Base-by-base conservation (phyloP, 1,140 invertebrate species). In the Hylaeus volcanicus region DNA sequence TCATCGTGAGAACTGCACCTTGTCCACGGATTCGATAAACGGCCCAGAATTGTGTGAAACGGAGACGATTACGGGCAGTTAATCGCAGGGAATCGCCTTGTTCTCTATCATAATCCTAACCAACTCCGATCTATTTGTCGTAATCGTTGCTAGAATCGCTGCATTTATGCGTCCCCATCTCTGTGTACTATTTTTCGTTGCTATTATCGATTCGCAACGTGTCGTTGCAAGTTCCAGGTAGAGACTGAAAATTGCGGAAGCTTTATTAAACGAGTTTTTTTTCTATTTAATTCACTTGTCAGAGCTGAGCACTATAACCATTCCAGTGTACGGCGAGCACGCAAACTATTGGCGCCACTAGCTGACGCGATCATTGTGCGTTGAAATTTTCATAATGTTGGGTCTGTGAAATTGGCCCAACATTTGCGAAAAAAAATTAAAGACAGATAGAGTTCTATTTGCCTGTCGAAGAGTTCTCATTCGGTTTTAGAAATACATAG, bases 1-100 rank as follows among this genome's bases (percentile, higher is more conserved):
- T 66, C 78, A 71, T 77, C 84, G 85, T 89, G 88, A 90, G 87
- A 89, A 89, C 73, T 39, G 68, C 72, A 45, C 37, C 41, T 53
- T 48, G 39, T 60, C 11, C 64, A 39, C 2, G 37, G 39, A 11
- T 71, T 64, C 61, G 39, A 55, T 65, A 72, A 76, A 76, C 74
- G 63, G 66, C 9, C 15, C 48, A 43, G 58, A 83, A 72, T 63
- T 61, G 77, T 65, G 73, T 84, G 83, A 72, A 85, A 65, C 51
- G 77, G 58, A 74, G 41, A 64, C 37, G 51, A 79, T 74, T 79
- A 56, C 43, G 41, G 41, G 51, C 26, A 26, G 77, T 79, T 79
- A 48, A 3, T 39, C 2, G 11, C 41, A 26, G n/a, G 9, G 51
- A 73, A 73, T 48, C 14, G 43, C 14, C 70, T 74, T 12, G 41